Evolutionary conservation across 2,888 invertebrate genomes (phyloP).

Genomic region (Drosophila melanocephala): DNA sequence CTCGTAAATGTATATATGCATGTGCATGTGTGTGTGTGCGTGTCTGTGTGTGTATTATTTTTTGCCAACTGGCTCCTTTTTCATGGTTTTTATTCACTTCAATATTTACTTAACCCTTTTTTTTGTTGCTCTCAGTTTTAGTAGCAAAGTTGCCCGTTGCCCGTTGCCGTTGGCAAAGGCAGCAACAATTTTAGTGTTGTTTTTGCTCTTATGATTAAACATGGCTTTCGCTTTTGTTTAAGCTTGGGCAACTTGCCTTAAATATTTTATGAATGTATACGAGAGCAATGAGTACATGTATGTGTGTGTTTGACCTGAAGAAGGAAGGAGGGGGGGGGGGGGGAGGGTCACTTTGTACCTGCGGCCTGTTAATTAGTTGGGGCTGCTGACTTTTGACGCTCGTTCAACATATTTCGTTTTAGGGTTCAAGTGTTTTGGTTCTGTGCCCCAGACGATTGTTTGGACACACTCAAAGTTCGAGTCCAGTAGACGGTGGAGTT

Average conservation of each 20-base stretch:
- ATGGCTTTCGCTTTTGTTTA: constrained; percentile 80
- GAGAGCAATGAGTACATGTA: constrained; percentile 3
- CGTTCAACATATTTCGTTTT: constrained; percentile 75
- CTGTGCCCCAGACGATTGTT: constrained; percentile 33
- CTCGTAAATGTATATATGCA: constrained; percentile 16
- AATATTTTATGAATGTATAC: constrained; percentile 70
- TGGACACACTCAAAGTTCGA: constrained; percentile 41
- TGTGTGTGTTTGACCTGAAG: constrained; percentile 9
- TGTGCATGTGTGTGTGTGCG: constrained; percentile 24
- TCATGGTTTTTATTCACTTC: constrained; percentile 79
- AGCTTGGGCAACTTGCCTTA: constrained; percentile 69
- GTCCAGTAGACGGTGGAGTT: constrained; percentile 9
- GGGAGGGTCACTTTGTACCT: constrained; percentile 61
- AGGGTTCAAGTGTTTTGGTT: constrained; percentile 69
- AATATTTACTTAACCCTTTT: constrained; percentile 83
- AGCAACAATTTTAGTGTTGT: constrained; percentile 67
- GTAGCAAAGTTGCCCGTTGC: constrained; percentile 55
- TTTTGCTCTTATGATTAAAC: constrained; percentile 81
- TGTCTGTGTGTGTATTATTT: constrained; percentile 23
- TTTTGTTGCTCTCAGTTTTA: constrained; percentile 62
- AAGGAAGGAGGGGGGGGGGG: not conserved
- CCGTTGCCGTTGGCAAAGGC: constrained; percentile 66
- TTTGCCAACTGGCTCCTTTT: constrained; percentile 64
- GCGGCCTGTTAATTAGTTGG: constrained; percentile 78
- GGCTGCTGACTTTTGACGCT: constrained; percentile 76